These are phyloP conservation scores for Eumacrocentrus americanus DNA, from an alignment of 2,888 invertebrate genomes.

Conservation along the genomic window DNA sequence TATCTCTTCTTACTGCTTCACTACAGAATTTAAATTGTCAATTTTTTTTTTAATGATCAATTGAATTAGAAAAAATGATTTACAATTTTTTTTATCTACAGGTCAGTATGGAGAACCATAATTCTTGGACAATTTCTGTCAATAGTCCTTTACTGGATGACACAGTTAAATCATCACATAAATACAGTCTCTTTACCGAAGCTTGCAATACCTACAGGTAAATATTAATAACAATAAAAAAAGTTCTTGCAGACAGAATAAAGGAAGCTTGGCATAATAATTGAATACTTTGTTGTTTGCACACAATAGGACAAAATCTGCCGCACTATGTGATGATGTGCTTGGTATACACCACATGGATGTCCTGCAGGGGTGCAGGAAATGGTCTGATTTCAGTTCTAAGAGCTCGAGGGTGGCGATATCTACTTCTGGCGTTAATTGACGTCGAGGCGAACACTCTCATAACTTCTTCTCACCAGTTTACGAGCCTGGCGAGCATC, in stretches of 20 bases:
- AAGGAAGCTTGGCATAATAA: background rate
- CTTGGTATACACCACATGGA: conserved; percentile 76
- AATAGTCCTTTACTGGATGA: conserved; percentile 77
- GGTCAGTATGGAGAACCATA: conserved; percentile 77
- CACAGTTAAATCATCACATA: conserved; percentile 74
- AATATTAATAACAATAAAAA: conserved; percentile 22
- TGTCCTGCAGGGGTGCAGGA: conserved; percentile 73
- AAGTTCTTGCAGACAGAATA: background rate
- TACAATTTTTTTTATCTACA: conserved; percentile 47
- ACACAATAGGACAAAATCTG: conserved; percentile 74
- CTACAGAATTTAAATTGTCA: too few relatives aligned
- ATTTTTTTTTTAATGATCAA: too few relatives aligned
- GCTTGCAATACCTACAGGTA: conserved; percentile 76
- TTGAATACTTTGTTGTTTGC: conserved; percentile 1
- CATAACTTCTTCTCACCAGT: conserved; percentile 80
- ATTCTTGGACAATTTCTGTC: conserved; percentile 79
- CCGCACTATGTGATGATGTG: conserved; percentile 80
- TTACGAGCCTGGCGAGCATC: conserved; percentile 74
- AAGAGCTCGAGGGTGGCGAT: conserved; percentile 76
- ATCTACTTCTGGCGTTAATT: conserved; percentile 76
- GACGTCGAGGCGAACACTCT: conserved; percentile 89
- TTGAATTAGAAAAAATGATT: background rate
- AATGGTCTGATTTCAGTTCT: conserved; percentile 69
- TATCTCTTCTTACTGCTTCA: too few relatives aligned
- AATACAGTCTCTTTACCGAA: conserved; percentile 68